phyloP scores from a whole-genome alignment of 2,888 invertebrate species.

The Autographa pulchrina region DNA sequence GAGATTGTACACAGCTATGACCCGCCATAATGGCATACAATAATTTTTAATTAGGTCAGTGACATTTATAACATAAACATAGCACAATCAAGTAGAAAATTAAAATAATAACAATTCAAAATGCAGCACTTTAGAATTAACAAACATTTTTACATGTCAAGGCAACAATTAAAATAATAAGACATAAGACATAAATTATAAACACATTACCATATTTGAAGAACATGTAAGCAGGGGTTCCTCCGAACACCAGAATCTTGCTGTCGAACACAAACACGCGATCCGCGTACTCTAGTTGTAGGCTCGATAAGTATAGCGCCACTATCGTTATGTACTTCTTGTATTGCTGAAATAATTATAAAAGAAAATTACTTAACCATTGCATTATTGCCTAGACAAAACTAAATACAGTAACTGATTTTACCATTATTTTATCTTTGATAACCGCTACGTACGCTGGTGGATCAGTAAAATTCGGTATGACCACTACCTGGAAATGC shows the following conservation, averaged over 20 bases:
- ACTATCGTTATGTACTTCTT: slow-evolving; percentile 74
- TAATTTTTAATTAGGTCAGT: too few species aligned
- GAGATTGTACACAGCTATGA: too few species aligned
- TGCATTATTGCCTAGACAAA: background rate
- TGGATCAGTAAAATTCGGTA: slow-evolving; percentile 67
- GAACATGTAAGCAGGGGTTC: slow-evolving; percentile 83
- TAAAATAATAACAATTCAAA: too few species aligned
- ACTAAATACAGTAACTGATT: slow-evolving; percentile 6
- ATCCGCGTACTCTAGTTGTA: slow-evolving; percentile 76
- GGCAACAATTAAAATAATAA: too few species aligned
- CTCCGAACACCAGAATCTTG: slow-evolving; percentile 76
- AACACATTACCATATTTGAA: slow-evolving; percentile 76
- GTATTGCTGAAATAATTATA: slow-evolving; percentile 69
- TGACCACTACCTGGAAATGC: slow-evolving; percentile 73
- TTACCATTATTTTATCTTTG: slow-evolving; percentile 81
- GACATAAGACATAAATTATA: too few species aligned
- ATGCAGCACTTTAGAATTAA: too few species aligned
- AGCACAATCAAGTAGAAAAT: too few species aligned
- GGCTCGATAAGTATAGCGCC: slow-evolving; percentile 66
- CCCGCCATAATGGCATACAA: too few species aligned
- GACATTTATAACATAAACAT: too few species aligned
- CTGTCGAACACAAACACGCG: slow-evolving; percentile 78
- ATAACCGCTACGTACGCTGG: slow-evolving; percentile 70
- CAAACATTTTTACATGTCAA: too few species aligned
- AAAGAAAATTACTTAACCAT: background rate